A percentile compares a stretch with the other conserved stretches of the same genome.
phyloP scores from a whole-genome alignment of 2,797 vertebrate genomes.

The Chaunax sp. region DNA sequence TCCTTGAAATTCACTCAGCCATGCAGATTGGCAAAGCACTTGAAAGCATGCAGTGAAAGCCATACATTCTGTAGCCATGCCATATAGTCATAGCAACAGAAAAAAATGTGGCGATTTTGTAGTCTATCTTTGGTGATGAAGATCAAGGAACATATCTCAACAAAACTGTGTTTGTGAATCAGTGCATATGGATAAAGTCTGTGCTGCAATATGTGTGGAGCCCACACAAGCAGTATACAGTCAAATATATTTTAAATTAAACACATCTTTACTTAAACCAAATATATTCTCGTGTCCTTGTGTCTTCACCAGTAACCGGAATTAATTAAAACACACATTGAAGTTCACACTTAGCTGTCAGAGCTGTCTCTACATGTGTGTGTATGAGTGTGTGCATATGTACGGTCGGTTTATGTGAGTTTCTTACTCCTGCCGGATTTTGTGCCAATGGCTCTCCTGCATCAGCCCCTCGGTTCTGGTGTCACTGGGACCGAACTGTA shows the following conservation, averaged over 20 bases:
- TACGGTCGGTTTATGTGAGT: conserved; percentile 8
- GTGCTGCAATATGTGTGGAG: conserved; percentile 30
- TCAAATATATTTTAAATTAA: conserved; percentile 1
- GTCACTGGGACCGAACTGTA: conserved; percentile 64
- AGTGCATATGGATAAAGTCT: conserved; percentile 41
- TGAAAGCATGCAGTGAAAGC: conserved; percentile 57
- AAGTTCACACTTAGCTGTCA: neutral
- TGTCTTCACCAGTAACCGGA: neutral
- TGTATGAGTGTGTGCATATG: neutral
- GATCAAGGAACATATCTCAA: conserved; percentile 45
- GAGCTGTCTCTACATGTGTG: conserved; percentile 2
- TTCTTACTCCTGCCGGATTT: conserved; percentile 33
- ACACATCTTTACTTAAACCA: neutral
- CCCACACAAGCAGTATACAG: conserved; percentile 14
- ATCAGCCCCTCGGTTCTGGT: conserved; percentile 70
- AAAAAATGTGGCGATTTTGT: conserved; percentile 28
- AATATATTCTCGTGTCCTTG: conserved; percentile 1
- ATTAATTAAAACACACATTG: conserved; percentile 9
- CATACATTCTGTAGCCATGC: conserved; percentile 54
- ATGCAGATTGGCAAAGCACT: conserved; percentile 62
- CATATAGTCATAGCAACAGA: conserved; percentile 47
- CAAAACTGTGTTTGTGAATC: conserved; percentile 33
- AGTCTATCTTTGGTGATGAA: conserved; percentile 53
- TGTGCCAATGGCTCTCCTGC: conserved; percentile 52
- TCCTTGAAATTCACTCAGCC: conserved; percentile 69